Conservation (phyloP, 2,113 vertebrate genomes). For the Bos javanicus region DNA sequence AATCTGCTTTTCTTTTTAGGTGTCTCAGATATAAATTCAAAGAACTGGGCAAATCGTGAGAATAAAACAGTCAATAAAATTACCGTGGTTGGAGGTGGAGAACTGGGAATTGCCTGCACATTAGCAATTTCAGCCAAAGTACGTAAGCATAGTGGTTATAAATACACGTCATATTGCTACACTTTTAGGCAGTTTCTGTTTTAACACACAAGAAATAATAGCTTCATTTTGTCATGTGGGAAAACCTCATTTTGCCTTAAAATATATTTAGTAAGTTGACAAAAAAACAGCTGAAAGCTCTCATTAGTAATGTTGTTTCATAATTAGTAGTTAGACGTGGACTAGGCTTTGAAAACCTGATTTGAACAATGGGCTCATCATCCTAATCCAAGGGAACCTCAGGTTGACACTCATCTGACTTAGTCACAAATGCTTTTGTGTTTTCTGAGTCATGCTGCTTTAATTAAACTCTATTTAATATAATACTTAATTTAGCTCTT, state of each 20-base stretch:
- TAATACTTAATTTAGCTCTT: constrained; percentile 37
- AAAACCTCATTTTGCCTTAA: constrained; percentile 40
- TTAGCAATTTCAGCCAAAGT: constrained; percentile 94
- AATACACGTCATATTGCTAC: background rate
- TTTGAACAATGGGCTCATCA: constrained; percentile 3
- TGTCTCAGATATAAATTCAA: constrained; percentile 76
- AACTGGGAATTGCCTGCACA: constrained; percentile 91
- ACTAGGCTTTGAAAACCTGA: background rate
- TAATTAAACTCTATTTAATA: constrained; percentile 45
- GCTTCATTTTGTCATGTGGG: background rate
- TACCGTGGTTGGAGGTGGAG: constrained; percentile 93
- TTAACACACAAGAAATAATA: background rate
- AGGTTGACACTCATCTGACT: background rate
- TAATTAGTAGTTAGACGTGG: constrained; percentile 13
- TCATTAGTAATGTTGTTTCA: constrained; percentile 8
- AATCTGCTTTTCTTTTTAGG: constrained; percentile 72
- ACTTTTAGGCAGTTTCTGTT: constrained; percentile 1
- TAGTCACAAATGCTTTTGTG: constrained; percentile 37
- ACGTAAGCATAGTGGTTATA: constrained; percentile 2
- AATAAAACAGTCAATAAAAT: constrained; percentile 84
- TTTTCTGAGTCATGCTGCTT: constrained; percentile 23
- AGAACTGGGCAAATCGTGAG: constrained; percentile 71
- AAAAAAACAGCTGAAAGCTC: background rate
- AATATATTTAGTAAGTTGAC: constrained; percentile 37
- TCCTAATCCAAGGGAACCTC: constrained; percentile 6